Percentiles rank a stretch among this genome's conserved stretches.
Conservation (phyloP, 2,888 invertebrate species). For the Phengaris arion region DNA sequence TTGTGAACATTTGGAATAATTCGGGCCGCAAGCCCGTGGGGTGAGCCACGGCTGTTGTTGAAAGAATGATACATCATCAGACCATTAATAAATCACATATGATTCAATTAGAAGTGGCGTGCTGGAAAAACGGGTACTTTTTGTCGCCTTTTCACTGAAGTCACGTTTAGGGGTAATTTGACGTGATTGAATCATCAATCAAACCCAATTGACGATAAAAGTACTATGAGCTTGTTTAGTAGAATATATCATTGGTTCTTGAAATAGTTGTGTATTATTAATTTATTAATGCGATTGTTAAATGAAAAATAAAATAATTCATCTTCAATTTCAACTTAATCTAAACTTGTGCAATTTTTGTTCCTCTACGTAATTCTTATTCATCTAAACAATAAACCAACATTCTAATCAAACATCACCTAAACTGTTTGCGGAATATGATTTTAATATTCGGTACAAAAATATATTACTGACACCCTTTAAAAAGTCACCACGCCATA, state of each 20-base stretch:
- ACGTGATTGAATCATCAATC: conserved; percentile 74
- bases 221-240: conserved; percentile 28
- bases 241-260: background rate
- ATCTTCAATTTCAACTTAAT: no score
- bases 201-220: conserved; percentile 61
- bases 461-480: background rate
- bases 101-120: conserved; percentile 79
- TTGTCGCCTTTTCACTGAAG: conserved; percentile 52
- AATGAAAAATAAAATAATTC: background rate
- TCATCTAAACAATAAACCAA: no score
- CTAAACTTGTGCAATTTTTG: no score
- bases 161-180: conserved; percentile 69
- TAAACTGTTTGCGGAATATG: no score
- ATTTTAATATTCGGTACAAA: no score
- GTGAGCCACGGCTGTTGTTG: conserved; percentile 74
- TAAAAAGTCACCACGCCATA: conserved; percentile 1
- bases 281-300: background rate
- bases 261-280: conserved; percentile 27
- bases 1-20: conserved; percentile 75
- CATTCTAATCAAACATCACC: no score
- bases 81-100: conserved; percentile 79
- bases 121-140: conserved; percentile 62
- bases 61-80: conserved; percentile 80
- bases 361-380: no score
- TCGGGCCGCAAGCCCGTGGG: conserved; percentile 69